A percentile compares a stretch with the other conserved stretches of the same genome.
Evolutionary conservation across 2,888 invertebrate species (phyloP).

Genomic region (Xestia c-nigrum): DNA sequence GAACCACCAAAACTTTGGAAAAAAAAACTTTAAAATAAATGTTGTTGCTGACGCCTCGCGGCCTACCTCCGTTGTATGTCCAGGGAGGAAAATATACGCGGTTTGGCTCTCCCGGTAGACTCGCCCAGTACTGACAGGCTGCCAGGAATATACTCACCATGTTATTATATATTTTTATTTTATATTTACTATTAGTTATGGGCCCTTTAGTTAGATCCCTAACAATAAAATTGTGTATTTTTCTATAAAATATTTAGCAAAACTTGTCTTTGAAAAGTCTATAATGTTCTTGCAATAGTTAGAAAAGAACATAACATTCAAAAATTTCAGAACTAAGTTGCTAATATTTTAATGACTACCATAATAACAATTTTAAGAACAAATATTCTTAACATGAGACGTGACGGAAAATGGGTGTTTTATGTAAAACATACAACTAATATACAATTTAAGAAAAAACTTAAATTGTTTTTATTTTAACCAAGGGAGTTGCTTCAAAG

Average conservation of each 20-base stretch:
- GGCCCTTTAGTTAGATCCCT: conserved; percentile 17
- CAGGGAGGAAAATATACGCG: conserved; percentile 89
- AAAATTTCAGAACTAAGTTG: conserved; percentile 23
- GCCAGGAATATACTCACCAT: conserved; percentile 77
- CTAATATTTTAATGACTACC: conserved; percentile 24
- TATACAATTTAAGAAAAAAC: background rate
- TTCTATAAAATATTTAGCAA: background rate
- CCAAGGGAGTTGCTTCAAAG: conserved; percentile 46
- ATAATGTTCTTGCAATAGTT: background rate
- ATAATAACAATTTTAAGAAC: conserved; percentile 2
- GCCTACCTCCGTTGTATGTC: conserved; percentile 89
- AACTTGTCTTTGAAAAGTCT: conserved; percentile 3
- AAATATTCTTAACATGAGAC: conserved; percentile 55
- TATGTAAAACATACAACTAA: conserved; percentile 16
- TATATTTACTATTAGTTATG: conserved; percentile 20
- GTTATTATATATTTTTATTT: conserved; percentile 53
- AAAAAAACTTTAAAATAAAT: conserved; percentile 63
- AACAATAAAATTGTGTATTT: background rate
- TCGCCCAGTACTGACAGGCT: conserved; percentile 89
- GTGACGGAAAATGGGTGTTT: conserved; percentile 54
- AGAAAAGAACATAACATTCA: conserved; percentile 7
- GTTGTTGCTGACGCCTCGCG: conserved; percentile 57
- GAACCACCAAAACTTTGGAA: conserved; percentile 61
- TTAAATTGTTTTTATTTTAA: background rate
- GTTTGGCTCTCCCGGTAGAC: conserved; percentile 86